Base-by-base conservation (phyloP, 2,797 vertebrate genomes). In the Limnodromus scolopaceus region DNA sequence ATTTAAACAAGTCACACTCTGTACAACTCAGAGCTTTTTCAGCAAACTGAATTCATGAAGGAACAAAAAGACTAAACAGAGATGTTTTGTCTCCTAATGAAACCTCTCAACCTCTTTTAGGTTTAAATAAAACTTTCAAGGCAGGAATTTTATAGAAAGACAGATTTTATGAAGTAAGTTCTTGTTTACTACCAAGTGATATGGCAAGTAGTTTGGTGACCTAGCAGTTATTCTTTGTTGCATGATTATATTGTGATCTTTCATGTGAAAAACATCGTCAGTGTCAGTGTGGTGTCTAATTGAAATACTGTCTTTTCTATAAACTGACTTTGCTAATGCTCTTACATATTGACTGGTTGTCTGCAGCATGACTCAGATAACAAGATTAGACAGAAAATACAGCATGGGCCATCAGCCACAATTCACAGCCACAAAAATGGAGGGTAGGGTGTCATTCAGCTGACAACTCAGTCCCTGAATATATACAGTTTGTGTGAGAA, bases 1-100 rank as follows among this genome's bases (percentile, higher is more conserved):
- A 87, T 91, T 92, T 89, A 91, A 95, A 95, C 91, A 93, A 95
- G 61, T 68, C 81, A 54, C 41, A 17, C 57, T 86, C 69, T 92
- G 81, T 95, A 63, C 36, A 57, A 60, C 45, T 78, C 24, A 13
- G 71, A 85, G 63, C 64, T 92, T 94, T 96, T 80, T 80, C 55
- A 89, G 49, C 48, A 78, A 80, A 89, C 53, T 85, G 78, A 84
- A 82, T 91, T 94, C 1, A 85, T 64, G 60, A 87, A 87, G 43
- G 58, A 75, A 87, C 28, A 87, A 79, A 95, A 72, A 41, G 28
- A 17, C 69, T 79, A 36, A 94, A 87, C 55, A 94, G 86, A 84
- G 61, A 60, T 70, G 60, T 79, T 95, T 95, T 92, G 77, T 94
- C 63, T 92, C 0, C 1, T 84, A 55, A 70, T 77, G 48, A 95